phyloP scores from a whole-genome alignment of 2,888 invertebrate genomes.

The Eristalis intricaria region DNA sequence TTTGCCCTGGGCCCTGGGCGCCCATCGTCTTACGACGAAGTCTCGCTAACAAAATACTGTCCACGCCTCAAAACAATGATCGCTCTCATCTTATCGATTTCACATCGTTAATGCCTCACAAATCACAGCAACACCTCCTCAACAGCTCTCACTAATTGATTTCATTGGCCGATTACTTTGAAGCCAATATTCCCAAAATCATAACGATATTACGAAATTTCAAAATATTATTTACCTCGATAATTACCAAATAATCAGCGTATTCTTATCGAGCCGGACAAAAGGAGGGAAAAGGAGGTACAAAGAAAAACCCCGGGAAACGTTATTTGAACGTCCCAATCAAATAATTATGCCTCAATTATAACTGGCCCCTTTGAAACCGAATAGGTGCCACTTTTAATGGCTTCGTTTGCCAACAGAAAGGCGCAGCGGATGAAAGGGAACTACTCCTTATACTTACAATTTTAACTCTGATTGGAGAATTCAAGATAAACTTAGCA shows the following conservation, averaged over 20 bases:
- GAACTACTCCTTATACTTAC: too few species aligned
- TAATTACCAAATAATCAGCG: background rate
- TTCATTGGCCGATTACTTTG: background rate
- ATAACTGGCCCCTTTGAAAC: conserved; percentile 30
- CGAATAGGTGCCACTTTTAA: conserved; percentile 39
- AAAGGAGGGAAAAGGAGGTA: background rate
- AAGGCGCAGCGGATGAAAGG: background rate
- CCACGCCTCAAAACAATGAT: background rate
- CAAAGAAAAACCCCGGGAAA: conserved; percentile 7
- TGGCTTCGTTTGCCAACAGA: conserved; percentile 36
- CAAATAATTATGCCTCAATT: conserved; percentile 60
- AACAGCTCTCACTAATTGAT: background rate
- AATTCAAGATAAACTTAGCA: conserved; percentile 10
- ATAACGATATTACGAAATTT: background rate
- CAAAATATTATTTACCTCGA: background rate
- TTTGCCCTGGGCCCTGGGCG: too few species aligned
- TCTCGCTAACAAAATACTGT: too few species aligned
- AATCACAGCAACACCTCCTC: background rate
- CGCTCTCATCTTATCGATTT: background rate
- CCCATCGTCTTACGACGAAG: too few species aligned
- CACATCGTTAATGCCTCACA: background rate
- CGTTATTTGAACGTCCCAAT: conserved; percentile 5
- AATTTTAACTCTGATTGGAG: background rate
- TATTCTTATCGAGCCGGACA: background rate
- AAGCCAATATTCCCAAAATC: background rate